Evolutionary conservation across 2,797 vertebrate genomes (phyloP).

Genomic region (Gallinago stenura): DNA sequence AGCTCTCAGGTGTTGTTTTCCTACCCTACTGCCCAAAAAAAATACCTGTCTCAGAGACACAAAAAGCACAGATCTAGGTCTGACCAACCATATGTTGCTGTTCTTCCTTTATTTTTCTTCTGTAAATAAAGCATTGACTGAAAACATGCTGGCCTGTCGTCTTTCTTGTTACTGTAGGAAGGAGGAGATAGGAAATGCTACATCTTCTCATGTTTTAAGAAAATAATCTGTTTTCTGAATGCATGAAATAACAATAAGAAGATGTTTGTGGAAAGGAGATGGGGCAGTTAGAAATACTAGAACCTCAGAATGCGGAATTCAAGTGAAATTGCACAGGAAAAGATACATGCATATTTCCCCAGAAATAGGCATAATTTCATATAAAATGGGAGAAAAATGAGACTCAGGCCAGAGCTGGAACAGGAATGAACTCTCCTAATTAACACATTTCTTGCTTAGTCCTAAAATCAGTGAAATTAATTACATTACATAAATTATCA

Average conservation of each 20-base stretch:
- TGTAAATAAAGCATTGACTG: background rate
- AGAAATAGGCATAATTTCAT: background rate
- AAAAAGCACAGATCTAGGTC: background rate
- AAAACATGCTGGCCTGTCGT: background rate
- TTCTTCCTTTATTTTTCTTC: background rate
- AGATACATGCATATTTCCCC: background rate
- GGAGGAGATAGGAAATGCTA: background rate
- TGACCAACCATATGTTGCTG: background rate
- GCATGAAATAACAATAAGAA: background rate
- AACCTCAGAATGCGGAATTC: background rate
- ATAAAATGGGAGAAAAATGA: background rate
- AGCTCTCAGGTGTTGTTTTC: background rate
- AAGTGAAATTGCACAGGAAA: background rate
- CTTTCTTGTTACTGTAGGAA: background rate
- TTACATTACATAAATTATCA: background rate
- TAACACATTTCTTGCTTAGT: background rate
- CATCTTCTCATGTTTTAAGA: background rate
- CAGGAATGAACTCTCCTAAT: background rate
- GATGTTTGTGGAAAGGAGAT: background rate
- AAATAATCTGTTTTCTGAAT: background rate
- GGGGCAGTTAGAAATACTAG: background rate
- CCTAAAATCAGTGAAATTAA: background rate
- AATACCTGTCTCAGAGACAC: background rate
- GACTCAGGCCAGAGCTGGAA: background rate
- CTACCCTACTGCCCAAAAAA: background rate